Percentiles rank a stretch among this genome's conserved stretches.
phyloP scores from a whole-genome alignment of 1,140 invertebrate species.

The Riptortus pedestris region DNA sequence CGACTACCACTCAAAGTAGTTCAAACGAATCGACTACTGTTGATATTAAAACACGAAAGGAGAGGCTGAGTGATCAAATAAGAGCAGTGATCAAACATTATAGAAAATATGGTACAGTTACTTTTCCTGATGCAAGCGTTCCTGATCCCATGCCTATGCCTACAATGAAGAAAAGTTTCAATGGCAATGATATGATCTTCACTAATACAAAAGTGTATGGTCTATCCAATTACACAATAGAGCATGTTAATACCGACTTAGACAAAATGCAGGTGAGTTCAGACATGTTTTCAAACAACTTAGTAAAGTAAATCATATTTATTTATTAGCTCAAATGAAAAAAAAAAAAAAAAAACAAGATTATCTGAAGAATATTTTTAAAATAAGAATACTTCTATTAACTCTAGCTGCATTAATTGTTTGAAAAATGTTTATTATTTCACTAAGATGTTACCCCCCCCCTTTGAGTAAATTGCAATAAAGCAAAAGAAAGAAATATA shows the following conservation, averaged over 20 bases:
- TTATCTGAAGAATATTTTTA: too few species aligned
- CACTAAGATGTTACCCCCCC: too few species aligned
- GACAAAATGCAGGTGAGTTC: constrained; percentile 32
- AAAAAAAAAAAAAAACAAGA: too few species aligned
- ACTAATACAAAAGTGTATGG: constrained; percentile 60
- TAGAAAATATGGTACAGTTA: constrained; percentile 64
- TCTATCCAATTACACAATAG: constrained; percentile 42
- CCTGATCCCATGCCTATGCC: constrained; percentile 70
- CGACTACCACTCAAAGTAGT: background rate
- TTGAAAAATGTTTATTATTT: too few species aligned
- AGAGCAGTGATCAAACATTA: constrained; percentile 62
- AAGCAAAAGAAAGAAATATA: too few species aligned
- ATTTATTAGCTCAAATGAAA: too few species aligned
- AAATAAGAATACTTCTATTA: too few species aligned
- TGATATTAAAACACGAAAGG: background rate
- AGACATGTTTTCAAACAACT: too few species aligned
- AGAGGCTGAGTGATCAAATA: constrained; percentile 42
- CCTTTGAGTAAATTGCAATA: too few species aligned
- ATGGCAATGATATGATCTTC: constrained; percentile 59
- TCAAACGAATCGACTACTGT: background rate
- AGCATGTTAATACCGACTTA: constrained; percentile 33
- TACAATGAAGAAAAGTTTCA: constrained; percentile 59
- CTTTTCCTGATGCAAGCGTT: constrained; percentile 60
- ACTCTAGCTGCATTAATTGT: too few species aligned
- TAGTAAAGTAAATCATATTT: too few species aligned